Percentiles rank a stretch among this genome's conserved stretches.
Evolutionary conservation across 2,113 vertebrate genomes (phyloP).

Genomic region (Pseudorectes ferrugineus): DNA sequence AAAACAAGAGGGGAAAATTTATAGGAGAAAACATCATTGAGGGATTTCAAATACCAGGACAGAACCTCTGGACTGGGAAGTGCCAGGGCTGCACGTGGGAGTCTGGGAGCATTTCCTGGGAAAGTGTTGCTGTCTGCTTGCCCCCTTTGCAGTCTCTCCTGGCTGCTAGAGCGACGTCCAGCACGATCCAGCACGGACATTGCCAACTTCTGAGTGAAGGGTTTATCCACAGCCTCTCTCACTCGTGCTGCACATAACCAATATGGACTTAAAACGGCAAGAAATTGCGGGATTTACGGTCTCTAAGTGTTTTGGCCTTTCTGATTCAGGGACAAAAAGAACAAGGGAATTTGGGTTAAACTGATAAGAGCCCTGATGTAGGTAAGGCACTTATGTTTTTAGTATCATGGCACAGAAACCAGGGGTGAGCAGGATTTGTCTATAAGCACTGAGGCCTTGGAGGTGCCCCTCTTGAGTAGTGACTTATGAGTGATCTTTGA

Average conservation of each 20-base stretch:
- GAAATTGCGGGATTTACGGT: accelerated
- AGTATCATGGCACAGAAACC: not conserved
- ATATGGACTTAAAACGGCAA: not conserved
- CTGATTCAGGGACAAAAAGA: not conserved
- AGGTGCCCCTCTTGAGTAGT: not conserved
- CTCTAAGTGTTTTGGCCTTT: not conserved
- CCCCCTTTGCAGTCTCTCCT: not conserved
- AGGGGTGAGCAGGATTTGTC: not conserved
- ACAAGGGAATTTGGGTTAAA: not conserved
- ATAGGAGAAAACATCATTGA: not conserved
- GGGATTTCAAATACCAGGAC: not conserved
- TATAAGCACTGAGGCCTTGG: not conserved
- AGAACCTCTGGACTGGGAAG: not conserved
- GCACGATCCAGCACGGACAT: accelerated
- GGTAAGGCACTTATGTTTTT: not conserved
- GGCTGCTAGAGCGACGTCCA: not conserved
- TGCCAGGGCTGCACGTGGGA: not conserved
- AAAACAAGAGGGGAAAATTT: not conserved
- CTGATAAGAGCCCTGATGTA: not conserved
- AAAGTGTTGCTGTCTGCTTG: not conserved
- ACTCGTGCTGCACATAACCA: not conserved
- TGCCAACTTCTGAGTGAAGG: not conserved
- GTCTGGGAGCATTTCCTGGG: not conserved
- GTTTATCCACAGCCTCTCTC: not conserved
- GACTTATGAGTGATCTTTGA: not conserved